Percentiles rank a stretch among this genome's conserved stretches.
These are phyloP conservation scores for Prunella fulvescens DNA, from an alignment of 2,113 vertebrate species.

Conservation along the genomic window DNA sequence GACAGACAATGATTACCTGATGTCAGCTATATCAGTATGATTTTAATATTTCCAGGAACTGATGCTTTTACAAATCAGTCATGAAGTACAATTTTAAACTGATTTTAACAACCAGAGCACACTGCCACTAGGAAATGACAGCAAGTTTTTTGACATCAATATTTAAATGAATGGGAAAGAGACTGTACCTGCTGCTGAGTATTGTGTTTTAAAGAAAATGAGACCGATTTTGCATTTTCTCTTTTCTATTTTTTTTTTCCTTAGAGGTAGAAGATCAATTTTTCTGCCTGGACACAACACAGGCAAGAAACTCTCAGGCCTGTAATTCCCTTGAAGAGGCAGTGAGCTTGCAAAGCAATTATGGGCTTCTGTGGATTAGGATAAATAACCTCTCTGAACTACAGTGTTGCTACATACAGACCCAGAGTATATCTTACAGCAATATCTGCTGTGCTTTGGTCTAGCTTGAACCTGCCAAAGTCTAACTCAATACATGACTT, in stretches of 20 bases:
- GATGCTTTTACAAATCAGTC: conserved; percentile 29
- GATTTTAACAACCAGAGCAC: conserved; percentile 12
- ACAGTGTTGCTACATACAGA: not conserved
- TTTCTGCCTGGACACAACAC: not conserved
- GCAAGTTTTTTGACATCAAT: not conserved
- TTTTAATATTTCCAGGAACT: conserved; percentile 3
- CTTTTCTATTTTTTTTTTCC: not conserved
- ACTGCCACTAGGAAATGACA: not conserved
- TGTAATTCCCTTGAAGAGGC: conserved; percentile 22
- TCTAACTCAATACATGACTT: not conserved
- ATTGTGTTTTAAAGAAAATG: not conserved
- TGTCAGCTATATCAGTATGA: not conserved
- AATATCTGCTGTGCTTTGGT: conserved; percentile 26
- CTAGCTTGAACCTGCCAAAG: not conserved
- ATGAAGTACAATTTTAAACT: not conserved
- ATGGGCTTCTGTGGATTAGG: conserved; percentile 36
- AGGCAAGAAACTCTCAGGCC: not conserved
- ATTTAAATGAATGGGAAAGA: not conserved
- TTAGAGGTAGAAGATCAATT: not conserved
- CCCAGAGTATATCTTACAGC: conserved; percentile 9
- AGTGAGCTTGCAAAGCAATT: conserved; percentile 40
- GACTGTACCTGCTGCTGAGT: not conserved
- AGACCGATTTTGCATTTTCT: not conserved
- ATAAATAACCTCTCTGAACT: conserved; percentile 33
- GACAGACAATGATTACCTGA: not conserved